A percentile compares a stretch with the other conserved stretches of the same genome.
phyloP scores from a whole-genome alignment of 1,140 invertebrate genomes.

The Drosophila punjabiensis region DNA sequence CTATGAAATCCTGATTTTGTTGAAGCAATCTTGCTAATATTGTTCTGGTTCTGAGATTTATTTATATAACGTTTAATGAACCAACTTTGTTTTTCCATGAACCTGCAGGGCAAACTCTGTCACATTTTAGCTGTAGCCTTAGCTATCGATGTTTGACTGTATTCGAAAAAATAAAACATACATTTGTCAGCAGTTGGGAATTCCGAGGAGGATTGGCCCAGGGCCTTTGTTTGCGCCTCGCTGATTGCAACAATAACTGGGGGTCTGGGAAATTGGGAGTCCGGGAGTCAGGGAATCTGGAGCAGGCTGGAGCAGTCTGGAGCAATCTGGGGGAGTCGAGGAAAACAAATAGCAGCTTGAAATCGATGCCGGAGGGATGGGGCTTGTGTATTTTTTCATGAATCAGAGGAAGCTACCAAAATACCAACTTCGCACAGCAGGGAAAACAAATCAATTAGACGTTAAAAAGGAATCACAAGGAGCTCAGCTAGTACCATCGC shows the following conservation, averaged over 20 bases:
- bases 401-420: constrained; percentile 31
- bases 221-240: constrained; percentile 50
- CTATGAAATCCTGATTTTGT: not conserved
- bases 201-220: constrained; percentile 30
- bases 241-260: constrained; percentile 51
- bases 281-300: not conserved
- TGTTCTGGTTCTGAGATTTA: not conserved
- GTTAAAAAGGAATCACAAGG: constrained; percentile 60
- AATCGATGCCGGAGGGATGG: constrained; percentile 34
- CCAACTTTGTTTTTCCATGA: not conserved
- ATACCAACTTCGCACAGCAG: constrained; percentile 47
- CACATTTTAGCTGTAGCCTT: not conserved
- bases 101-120: not conserved
- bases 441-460: constrained; percentile 76
- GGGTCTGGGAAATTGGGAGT: not conserved
- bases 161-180: constrained; percentile 61
- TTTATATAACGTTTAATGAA: not conserved
- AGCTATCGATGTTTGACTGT: constrained; percentile 20
- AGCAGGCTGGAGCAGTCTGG: constrained; percentile 2
- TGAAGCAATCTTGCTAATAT: not conserved
- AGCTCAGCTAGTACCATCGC: constrained; percentile 9
- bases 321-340: constrained; percentile 7
- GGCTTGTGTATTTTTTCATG: not conserved
- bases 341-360: constrained; percentile 64
- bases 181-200: constrained; percentile 65